phyloP scores from a whole-genome alignment of 2,797 vertebrate species.

The Otolemur crassicaudatus region DNA sequence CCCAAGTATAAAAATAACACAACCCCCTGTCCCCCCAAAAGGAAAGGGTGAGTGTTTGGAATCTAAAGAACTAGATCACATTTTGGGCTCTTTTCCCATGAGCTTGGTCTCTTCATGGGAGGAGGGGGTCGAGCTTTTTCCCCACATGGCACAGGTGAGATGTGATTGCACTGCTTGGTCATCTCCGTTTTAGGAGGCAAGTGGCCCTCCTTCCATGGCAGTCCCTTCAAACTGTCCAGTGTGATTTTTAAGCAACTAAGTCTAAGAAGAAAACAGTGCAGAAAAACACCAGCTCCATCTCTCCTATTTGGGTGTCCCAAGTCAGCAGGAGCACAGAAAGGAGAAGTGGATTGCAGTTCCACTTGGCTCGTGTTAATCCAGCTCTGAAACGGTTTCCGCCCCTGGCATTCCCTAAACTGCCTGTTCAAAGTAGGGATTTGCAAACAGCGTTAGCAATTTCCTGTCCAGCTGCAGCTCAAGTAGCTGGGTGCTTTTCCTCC shows the following conservation, averaged over 20 bases:
- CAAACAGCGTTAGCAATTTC: constrained; percentile 93
- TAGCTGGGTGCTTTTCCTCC: constrained; percentile 78
- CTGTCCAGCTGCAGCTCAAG: constrained; percentile 94
- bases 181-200: background rate
- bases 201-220: background rate
- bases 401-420: constrained; percentile 91
- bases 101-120: background rate
- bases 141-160: background rate
- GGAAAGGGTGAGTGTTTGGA: background rate
- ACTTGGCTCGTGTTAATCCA: constrained; percentile 92
- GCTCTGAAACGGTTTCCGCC: constrained; percentile 92
- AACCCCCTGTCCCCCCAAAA: background rate
- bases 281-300: constrained; percentile 81
- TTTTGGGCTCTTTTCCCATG: background rate
- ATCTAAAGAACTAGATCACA: background rate
- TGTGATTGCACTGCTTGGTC: background rate
- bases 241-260: constrained; percentile 65
- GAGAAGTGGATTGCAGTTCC: constrained; percentile 90
- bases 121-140: background rate
- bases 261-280: constrained; percentile 78
- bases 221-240: background rate
- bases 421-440: constrained; percentile 91
- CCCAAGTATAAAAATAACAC: background rate
- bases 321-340: constrained; percentile 86
- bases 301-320: constrained; percentile 83